phyloP scores from a whole-genome alignment of 2,113 vertebrate species.

The Dipodomys ordii region DNA sequence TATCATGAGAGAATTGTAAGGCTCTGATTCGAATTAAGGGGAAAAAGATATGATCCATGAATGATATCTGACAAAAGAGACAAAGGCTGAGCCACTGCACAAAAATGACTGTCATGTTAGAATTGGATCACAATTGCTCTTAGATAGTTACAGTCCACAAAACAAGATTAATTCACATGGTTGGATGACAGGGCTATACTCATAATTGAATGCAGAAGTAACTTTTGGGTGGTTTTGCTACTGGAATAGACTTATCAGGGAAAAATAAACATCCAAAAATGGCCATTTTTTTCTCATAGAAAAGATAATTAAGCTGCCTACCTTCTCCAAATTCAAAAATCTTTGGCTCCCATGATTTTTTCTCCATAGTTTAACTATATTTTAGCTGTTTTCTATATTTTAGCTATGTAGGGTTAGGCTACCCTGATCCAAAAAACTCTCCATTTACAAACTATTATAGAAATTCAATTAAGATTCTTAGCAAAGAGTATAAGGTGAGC shows the following conservation, averaged over 20 bases:
- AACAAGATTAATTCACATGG: neutral
- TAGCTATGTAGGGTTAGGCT: neutral
- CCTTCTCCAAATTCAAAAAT: neutral
- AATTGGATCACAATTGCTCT: slow-evolving; percentile 31
- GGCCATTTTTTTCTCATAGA: neutral
- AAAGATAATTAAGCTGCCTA: neutral
- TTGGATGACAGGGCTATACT: neutral
- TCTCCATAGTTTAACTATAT: neutral
- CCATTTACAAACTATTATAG: neutral
- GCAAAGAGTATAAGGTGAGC: neutral
- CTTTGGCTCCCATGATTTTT: neutral
- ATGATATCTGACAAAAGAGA: slow-evolving; percentile 5
- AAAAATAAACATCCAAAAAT: neutral
- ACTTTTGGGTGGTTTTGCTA: neutral
- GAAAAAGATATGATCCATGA: slow-evolving; percentile 25
- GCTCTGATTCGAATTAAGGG: neutral
- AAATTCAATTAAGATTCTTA: neutral
- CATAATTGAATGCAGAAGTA: neutral
- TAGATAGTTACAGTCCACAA: neutral
- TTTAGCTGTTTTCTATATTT: neutral
- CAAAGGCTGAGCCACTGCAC: neutral
- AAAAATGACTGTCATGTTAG: slow-evolving; percentile 13
- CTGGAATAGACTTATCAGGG: neutral
- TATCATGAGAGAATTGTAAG: neutral
- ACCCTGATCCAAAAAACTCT: neutral